Percentiles rank a stretch among this genome's conserved stretches.
Conservation (phyloP, 2,113 vertebrate genomes). For the Oplegnathus fasciatus region DNA sequence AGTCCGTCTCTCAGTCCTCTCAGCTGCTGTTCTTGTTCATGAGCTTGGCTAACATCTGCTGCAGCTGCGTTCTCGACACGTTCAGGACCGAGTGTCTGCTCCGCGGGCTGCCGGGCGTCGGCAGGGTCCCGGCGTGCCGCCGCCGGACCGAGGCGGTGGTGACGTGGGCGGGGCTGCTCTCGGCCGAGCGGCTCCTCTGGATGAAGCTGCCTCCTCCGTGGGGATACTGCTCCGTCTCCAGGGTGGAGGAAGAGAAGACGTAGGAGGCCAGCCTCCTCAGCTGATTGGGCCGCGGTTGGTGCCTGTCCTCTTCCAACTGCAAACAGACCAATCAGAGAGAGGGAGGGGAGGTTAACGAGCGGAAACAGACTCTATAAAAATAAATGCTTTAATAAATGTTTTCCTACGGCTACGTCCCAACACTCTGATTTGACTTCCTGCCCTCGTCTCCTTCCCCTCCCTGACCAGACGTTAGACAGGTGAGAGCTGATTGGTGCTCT, state of each 20-base stretch:
- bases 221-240: constrained; percentile 98
- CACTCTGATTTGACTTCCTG: constrained; percentile 59
- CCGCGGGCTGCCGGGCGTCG: constrained; percentile 90
- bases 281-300: constrained; percentile 95
- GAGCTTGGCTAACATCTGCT: constrained; percentile 97
- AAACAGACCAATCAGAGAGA: constrained; percentile 98
- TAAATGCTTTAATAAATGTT: constrained; percentile 8
- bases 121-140: constrained; percentile 75
- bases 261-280: constrained; percentile 98
- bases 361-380: neutral
- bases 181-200: constrained; percentile 98
- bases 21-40: constrained; percentile 95
- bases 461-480: constrained; percentile 55
- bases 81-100: constrained; percentile 95
- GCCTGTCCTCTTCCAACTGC: constrained; percentile 96
- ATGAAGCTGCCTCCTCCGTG: constrained; percentile 91
- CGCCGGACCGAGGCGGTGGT: constrained; percentile 67
- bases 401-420: constrained; percentile 53
- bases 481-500: constrained; percentile 64
- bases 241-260: constrained; percentile 98
- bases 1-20: constrained; percentile 55
- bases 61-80: constrained; percentile 94
- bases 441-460: constrained; percentile 54
- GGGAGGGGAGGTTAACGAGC: constrained; percentile 89
- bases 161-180: constrained; percentile 96